Percentiles rank a stretch among this genome's conserved stretches.
Evolutionary conservation across 2,797 vertebrate species (phyloP).

Genomic region (Setipinna tenuifilis): DNA sequence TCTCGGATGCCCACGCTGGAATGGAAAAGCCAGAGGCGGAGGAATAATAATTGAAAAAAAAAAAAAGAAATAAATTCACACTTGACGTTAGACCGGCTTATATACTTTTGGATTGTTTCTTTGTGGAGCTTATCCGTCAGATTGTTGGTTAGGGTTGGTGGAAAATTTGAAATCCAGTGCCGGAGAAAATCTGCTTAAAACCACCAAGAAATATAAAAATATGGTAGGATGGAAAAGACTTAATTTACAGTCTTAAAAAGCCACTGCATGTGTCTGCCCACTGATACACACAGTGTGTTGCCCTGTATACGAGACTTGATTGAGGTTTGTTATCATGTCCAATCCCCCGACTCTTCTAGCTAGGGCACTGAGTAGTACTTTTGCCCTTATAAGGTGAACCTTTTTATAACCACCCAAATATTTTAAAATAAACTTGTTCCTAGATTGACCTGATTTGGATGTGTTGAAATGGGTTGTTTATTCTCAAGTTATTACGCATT

Average conservation of each 20-base stretch:
- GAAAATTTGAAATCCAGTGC: neutral
- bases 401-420: neutral
- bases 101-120: neutral
- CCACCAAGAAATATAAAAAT: neutral
- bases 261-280: neutral
- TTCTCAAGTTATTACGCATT: neutral
- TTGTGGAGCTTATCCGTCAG: neutral
- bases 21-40: neutral
- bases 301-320: neutral
- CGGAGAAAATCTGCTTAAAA: neutral
- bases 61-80: neutral
- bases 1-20: neutral
- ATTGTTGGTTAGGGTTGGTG: neutral
- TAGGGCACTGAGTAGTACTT: neutral
- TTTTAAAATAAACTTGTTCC: neutral
- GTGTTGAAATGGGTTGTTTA: neutral
- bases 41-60: neutral
- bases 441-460: neutral
- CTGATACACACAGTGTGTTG: neutral
- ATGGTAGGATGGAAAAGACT: neutral
- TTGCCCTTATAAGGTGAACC: slow-evolving; percentile 9
- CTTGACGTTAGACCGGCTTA: neutral
- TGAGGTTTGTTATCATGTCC: neutral
- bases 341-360: neutral
- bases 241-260: neutral